phyloP scores from a whole-genome alignment of 2,113 vertebrate species.

The Hemicordylus capensis region DNA sequence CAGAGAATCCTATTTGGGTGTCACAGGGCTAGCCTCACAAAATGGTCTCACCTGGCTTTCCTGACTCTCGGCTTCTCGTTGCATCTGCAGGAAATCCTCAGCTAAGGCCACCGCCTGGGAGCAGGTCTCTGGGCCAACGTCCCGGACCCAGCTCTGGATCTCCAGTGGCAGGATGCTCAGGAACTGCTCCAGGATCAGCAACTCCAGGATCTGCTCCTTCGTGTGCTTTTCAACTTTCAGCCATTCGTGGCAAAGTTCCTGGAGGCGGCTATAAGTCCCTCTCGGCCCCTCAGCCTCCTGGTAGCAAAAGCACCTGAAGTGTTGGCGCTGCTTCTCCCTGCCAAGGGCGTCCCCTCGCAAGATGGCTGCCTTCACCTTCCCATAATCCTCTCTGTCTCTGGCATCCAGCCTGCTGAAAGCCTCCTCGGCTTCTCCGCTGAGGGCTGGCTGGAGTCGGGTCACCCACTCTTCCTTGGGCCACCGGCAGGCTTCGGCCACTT shows the following conservation, averaged over 20 bases:
- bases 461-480: too few relatives aligned
- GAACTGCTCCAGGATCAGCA: too few relatives aligned
- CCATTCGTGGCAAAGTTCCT: background rate
- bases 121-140: background rate
- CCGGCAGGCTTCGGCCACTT: too few relatives aligned
- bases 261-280: background rate
- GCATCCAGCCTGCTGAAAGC: background rate
- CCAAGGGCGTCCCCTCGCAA: background rate
- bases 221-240: background rate
- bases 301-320: background rate
- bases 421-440: background rate
- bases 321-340: background rate
- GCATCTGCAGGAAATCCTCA: background rate
- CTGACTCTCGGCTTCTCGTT: background rate
- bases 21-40: fast-evolving
- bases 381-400: background rate
- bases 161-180: background rate
- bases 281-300: background rate
- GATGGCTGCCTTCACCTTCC: too few relatives aligned
- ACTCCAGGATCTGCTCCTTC: slow-evolving; percentile 2
- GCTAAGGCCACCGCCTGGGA: background rate
- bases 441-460: background rate
- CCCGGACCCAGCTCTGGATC: background rate
- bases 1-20: background rate
- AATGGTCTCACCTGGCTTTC: background rate